Evolutionary conservation across 2,797 vertebrate genomes (phyloP).

Genomic region (Columba guinea): DNA sequence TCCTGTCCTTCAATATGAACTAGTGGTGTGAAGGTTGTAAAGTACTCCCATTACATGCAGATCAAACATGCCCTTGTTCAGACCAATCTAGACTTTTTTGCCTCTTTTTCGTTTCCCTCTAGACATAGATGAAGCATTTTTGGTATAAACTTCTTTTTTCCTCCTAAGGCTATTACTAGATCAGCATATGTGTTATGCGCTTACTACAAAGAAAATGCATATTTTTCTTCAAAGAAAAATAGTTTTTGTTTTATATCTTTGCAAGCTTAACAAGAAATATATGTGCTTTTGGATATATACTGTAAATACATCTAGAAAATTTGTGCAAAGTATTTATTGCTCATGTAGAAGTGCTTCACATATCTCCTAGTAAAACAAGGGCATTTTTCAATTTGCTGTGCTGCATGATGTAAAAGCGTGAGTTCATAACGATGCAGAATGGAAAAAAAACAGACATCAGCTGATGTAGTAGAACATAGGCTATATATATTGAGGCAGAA

Average conservation of each 20-base stretch:
- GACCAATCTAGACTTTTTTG: constrained; percentile 16
- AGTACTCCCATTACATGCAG: constrained; percentile 16
- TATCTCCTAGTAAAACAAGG: background rate
- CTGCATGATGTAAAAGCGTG: background rate
- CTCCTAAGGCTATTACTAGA: background rate
- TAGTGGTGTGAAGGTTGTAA: constrained; percentile 27
- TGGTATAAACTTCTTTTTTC: background rate
- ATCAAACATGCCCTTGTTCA: constrained; percentile 44
- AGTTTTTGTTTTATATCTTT: background rate
- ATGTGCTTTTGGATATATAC: background rate
- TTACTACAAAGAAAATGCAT: background rate
- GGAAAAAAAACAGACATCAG: background rate
- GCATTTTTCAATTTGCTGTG: background rate
- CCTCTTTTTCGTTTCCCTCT: constrained; percentile 3
- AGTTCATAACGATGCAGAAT: background rate
- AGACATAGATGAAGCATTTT: background rate
- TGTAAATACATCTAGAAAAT: background rate
- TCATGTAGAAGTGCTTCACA: background rate
- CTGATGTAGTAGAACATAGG: background rate
- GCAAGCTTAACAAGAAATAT: background rate
- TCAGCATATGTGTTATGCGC: background rate
- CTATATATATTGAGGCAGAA: background rate
- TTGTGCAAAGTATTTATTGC: background rate
- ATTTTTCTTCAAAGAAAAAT: background rate
- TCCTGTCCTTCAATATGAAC: constrained; percentile 28